Base-by-base conservation (phyloP, 2,113 vertebrate genomes). In the Rhineura floridana region DNA sequence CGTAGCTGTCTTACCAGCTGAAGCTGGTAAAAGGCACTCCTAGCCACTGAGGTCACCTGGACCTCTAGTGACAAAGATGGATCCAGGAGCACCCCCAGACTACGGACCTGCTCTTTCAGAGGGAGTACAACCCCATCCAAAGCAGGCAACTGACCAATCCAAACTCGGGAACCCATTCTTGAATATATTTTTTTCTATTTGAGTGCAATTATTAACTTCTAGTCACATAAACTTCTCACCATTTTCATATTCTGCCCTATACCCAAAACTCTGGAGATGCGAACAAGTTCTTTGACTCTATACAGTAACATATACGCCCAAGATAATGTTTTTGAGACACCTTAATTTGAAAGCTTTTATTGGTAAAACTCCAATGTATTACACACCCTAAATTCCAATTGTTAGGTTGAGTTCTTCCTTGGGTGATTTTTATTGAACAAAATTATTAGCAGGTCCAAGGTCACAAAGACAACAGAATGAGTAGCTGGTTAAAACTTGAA, bases 401-500 rank as follows among this genome's bases (percentile, higher is more conserved):
- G 3, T 23, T 36, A 0, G 8, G 69, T 69, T 73, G 81, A 77
- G 70, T 11, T 77, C 70, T 73, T 46, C 70, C 67, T 23, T 79
- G n/a, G 25, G 67, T 72, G 42, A 72, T 59, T 25, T 75, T 63
- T 63, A 85, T 25, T 12, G 30, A 73, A 8, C 3, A 87, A 63
- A 48, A 84, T 13, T n/a, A 5, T 62, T n/a, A n/a, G n/a, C n/a
- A n/a, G n/a, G n/a, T n/a, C n/a, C n/a, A n/a, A n/a, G n/a, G n/a
- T n/a, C n/a, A n/a, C n/a, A n/a, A n/a, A n/a, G n/a, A n/a, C n/a
- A n/a, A n/a, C 1, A 44, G 90, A 13, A 84, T n/a, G 63, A 89
- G 55, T 44, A 70, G 23, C n/a, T 83, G n/a, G n/a, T 92, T 77
- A 89, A 36, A 80, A 84, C 33, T 42, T 62, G 9, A 82, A n/a